Conservation (phyloP, 2,797 vertebrate species). For the Enteromius radiatus region DNA sequence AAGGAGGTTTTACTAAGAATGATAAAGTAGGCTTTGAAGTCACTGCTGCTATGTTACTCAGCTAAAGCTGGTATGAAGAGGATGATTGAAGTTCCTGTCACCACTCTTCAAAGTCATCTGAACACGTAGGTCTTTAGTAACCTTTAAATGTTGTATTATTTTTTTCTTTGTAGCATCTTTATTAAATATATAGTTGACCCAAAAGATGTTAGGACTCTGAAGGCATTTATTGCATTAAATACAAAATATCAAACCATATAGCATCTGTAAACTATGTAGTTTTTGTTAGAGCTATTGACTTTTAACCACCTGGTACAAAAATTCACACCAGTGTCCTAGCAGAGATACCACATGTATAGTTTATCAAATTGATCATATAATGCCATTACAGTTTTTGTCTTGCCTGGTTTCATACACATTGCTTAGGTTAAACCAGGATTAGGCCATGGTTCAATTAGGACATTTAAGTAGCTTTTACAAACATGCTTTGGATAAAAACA, state of each 20-base stretch:
- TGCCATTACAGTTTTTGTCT: background rate
- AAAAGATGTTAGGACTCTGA: background rate
- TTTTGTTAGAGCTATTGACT: background rate
- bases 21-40: slow-evolving; percentile 20
- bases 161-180: background rate
- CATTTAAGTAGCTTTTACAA: background rate
- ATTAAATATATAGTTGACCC: background rate
- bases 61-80: slow-evolving; percentile 1
- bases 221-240: background rate
- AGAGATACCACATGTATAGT: background rate
- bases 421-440: background rate
- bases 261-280: background rate
- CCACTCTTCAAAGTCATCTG: background rate
- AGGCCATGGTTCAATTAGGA: slow-evolving; percentile 1
- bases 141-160: background rate
- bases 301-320: background rate
- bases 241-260: background rate
- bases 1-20: slow-evolving; percentile 4
- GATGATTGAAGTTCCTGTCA: slow-evolving; percentile 8
- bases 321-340: background rate
- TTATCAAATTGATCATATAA: background rate
- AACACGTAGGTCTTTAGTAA: background rate
- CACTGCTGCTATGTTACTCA: background rate
- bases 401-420: background rate
- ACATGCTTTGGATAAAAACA: background rate